Percentiles rank a stretch among this genome's conserved stretches.
phyloP scores from a whole-genome alignment of 2,113 vertebrate genomes.

The Pristiophorus japonicus region DNA sequence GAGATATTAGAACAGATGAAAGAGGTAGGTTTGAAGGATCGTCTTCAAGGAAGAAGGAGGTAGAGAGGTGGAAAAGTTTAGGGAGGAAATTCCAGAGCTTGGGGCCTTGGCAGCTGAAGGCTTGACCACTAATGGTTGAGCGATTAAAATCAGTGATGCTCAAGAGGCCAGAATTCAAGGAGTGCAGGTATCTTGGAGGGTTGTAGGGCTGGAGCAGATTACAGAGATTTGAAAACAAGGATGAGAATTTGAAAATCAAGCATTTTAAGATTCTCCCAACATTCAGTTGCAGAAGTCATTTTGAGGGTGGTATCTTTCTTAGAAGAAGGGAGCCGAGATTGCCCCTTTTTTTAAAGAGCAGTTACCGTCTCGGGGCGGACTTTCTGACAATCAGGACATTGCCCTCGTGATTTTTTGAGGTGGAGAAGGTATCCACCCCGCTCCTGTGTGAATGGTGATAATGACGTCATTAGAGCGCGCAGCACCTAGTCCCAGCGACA shows the following conservation, averaged over 20 bases:
- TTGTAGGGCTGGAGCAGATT: background rate
- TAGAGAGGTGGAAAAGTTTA: background rate
- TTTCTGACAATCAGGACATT: too few relatives aligned
- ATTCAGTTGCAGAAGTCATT: background rate
- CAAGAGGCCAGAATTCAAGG: background rate
- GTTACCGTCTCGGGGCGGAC: too few relatives aligned
- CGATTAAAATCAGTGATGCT: background rate
- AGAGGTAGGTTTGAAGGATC: background rate
- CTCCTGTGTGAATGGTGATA: too few relatives aligned
- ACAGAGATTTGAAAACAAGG: background rate
- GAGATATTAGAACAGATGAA: background rate
- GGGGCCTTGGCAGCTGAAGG: background rate
- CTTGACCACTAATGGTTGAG: background rate
- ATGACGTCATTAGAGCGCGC: too few relatives aligned
- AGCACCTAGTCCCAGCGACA: too few relatives aligned
- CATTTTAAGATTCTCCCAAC: background rate
- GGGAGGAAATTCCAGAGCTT: background rate
- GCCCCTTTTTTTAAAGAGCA: too few relatives aligned
- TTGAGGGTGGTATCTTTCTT: background rate
- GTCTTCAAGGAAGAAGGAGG: background rate
- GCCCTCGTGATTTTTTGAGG: too few relatives aligned
- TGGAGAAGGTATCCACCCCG: too few relatives aligned
- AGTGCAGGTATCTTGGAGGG: background rate
- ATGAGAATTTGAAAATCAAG: background rate
- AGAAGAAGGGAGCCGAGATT: too few relatives aligned